A percentile compares a stretch with the other conserved stretches of the same genome.
Evolutionary conservation across 2,888 invertebrate genomes (phyloP).

Genomic region (Ypsolopha scabrella): DNA sequence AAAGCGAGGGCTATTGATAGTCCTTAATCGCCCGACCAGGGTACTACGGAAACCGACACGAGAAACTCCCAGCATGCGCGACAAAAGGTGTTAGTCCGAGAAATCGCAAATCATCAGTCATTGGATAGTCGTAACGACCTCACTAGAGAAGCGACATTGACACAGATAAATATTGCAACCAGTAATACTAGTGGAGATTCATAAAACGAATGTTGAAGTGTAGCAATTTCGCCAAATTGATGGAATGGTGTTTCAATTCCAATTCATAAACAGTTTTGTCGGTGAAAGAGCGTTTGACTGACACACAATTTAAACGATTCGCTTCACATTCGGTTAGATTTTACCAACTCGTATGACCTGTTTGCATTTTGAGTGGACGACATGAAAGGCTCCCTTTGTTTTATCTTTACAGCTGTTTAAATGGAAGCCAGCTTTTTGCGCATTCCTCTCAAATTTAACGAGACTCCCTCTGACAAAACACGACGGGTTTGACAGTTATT

Average conservation of each 20-base stretch:
- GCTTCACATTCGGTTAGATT: slow-evolving; percentile 20
- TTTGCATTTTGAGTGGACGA: slow-evolving; percentile 47
- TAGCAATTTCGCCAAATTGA: background rate
- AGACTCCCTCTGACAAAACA: slow-evolving; percentile 40
- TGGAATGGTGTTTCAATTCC: background rate
- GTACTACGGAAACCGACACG: slow-evolving; percentile 14
- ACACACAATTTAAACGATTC: slow-evolving; percentile 5
- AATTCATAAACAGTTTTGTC: background rate
- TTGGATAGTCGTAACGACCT: slow-evolving; percentile 32
- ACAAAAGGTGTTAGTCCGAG: slow-evolving; percentile 24
- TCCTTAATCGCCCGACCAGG: slow-evolving; percentile 47
- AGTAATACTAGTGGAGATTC: background rate
- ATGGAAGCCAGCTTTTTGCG: slow-evolving; percentile 47
- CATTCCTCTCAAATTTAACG: slow-evolving; percentile 48
- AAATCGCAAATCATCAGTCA: slow-evolving; percentile 45
- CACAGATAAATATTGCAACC: slow-evolving; percentile 19
- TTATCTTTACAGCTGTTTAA: slow-evolving; percentile 49
- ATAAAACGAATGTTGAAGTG: too few species aligned
- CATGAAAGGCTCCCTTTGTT: slow-evolving; percentile 34
- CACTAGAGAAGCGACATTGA: slow-evolving; percentile 31
- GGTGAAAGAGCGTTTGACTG: background rate
- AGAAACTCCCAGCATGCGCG: slow-evolving; percentile 19
- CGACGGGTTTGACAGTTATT: slow-evolving; percentile 48
- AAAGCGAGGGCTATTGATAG: slow-evolving; percentile 47
- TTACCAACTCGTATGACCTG: slow-evolving; percentile 37